Conservation (phyloP, 2,888 invertebrate species). For the Camponotus fellah region DNA sequence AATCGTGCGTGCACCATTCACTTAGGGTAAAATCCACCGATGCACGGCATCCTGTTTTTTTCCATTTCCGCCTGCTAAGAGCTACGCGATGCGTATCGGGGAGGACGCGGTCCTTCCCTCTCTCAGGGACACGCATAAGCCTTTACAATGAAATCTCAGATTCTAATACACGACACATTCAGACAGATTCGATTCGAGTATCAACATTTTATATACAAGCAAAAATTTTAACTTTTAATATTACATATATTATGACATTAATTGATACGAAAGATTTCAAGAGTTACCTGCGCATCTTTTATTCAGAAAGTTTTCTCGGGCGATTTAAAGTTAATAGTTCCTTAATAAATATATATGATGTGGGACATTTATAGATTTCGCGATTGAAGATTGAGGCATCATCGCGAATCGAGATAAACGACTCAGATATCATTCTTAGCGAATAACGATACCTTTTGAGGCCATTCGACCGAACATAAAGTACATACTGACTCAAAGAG, state of each 20-base stretch:
- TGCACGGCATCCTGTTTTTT: conserved; percentile 50
- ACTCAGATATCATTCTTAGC: conserved; percentile 31
- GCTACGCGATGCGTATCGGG: conserved; percentile 17
- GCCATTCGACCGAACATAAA: conserved; percentile 26
- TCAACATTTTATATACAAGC: neutral
- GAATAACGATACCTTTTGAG: conserved; percentile 41
- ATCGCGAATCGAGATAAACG: conserved; percentile 44
- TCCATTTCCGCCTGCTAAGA: conserved; percentile 27
- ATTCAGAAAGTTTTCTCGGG: neutral
- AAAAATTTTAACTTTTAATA: neutral
- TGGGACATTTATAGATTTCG: neutral
- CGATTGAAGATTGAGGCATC: conserved; percentile 30
- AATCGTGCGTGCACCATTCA: conserved; percentile 52
- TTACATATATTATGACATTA: neutral
- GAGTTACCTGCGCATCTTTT: neutral
- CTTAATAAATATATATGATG: conserved; percentile 28
- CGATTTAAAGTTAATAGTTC: conserved; percentile 11
- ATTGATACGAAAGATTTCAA: neutral
- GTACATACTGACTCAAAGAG: conserved; percentile 35
- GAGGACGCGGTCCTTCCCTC: neutral
- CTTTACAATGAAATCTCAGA: neutral
- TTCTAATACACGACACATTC: neutral
- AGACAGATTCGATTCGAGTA: neutral
- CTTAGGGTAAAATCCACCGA: conserved; percentile 52
- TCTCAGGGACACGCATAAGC: neutral